Conservation (phyloP, 2,888 invertebrate genomes). For the Trachelus tabidus region DNA sequence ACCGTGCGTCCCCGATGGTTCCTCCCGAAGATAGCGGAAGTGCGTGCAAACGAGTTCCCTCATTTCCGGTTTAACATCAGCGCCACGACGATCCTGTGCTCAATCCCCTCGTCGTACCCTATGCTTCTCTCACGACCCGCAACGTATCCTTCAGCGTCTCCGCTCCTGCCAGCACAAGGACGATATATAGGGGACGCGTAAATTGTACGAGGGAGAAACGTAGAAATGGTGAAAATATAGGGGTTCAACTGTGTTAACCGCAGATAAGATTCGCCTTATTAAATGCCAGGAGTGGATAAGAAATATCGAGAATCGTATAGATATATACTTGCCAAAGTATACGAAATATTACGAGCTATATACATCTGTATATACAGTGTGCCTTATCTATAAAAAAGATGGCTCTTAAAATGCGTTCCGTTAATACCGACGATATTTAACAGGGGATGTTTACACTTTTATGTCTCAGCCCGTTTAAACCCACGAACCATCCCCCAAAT, state of each 20-base stretch:
- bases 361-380: no score
- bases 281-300: conserved; percentile 10
- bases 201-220: neutral
- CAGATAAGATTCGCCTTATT: no score
- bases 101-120: no score
- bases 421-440: conserved; percentile 32
- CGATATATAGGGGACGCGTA: conserved; percentile 2
- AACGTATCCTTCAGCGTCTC: conserved; percentile 15
- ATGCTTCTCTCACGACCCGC: conserved; percentile 6
- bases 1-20: no score
- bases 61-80: conserved; percentile 21
- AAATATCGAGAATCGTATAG: neutral
- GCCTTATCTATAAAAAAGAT: no score
- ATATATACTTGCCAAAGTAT: neutral
- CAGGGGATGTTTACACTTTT: conserved; percentile 23
- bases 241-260: conserved; percentile 31
- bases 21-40: no score
- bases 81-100: neutral
- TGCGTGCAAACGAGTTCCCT: conserved; percentile 19
- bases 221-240: neutral
- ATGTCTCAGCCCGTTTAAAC: no score
- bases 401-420: neutral
- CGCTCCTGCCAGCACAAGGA: conserved; percentile 11
- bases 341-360: no score
- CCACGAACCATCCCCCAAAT: no score